These are phyloP conservation scores for Andricus quercusramuli DNA, from an alignment of 2,888 invertebrate genomes.

Conservation along the genomic window DNA sequence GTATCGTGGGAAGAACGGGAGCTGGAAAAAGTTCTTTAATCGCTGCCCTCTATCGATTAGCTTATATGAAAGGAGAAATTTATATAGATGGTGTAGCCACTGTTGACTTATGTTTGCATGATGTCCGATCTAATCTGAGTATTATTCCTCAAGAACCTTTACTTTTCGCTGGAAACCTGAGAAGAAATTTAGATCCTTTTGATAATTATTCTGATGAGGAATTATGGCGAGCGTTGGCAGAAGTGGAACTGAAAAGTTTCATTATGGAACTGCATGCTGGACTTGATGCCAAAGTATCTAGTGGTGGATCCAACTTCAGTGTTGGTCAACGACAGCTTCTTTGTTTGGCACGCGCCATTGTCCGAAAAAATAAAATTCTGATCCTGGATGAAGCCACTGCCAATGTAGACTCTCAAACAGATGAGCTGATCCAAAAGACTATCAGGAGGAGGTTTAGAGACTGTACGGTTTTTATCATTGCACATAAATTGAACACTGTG, in stretches of 20 bases:
- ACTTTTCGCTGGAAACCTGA: conserved; percentile 80
- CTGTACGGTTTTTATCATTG: conserved; percentile 81
- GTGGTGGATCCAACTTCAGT: too few species aligned
- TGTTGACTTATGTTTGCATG: conserved; percentile 81
- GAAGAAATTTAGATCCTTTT: conserved; percentile 86
- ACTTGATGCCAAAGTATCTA: too few species aligned
- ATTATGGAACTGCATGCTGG: too few species aligned
- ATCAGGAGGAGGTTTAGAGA: conserved; percentile 74
- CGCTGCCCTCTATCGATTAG: conserved; percentile 85
- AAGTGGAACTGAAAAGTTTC: conserved; percentile 67
- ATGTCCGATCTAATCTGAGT: conserved; percentile 82
- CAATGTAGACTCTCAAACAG: conserved; percentile 89
- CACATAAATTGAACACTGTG: conserved; percentile 83
- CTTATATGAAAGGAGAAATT: conserved; percentile 84
- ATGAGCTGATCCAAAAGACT: conserved; percentile 81
- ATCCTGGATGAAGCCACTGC: conserved; percentile 90
- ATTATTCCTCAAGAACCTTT: conserved; percentile 84
- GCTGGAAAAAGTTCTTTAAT: conserved; percentile 87
- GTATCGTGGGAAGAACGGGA: conserved; percentile 85
- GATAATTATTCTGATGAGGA: conserved; percentile 79
- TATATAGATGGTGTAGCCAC: conserved; percentile 85
- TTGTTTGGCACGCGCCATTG: conserved; percentile 89
- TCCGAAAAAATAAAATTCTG: conserved; percentile 71
- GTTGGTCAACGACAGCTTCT: conserved; percentile 91
- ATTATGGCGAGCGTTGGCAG: conserved; percentile 80